Conservation (phyloP, 2,888 invertebrate genomes). For the Coleophora flavipennella region DNA sequence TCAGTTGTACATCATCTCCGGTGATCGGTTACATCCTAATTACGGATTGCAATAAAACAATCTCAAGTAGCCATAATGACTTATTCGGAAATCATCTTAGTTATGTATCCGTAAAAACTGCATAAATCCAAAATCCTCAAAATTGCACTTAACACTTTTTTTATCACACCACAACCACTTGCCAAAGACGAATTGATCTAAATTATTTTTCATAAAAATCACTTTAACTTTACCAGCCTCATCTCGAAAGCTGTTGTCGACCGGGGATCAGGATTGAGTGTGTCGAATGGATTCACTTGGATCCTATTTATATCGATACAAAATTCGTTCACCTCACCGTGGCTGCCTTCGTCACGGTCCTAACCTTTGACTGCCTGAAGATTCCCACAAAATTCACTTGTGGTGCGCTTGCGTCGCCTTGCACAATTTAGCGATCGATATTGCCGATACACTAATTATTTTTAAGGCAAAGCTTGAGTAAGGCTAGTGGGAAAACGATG, state of each 20-base stretch:
- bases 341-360: constrained; percentile 46
- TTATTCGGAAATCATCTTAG: too few relatives aligned
- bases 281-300: constrained; percentile 30
- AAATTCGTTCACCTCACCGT: constrained; percentile 54
- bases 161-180: not conserved
- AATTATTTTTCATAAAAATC: not conserved
- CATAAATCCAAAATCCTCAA: too few relatives aligned
- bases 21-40: too few relatives aligned
- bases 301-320: constrained; percentile 59
- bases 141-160: not conserved
- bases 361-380: constrained; percentile 59
- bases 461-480: not conserved
- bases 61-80: too few relatives aligned
- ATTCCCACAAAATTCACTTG: constrained; percentile 21
- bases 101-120: too few relatives aligned
- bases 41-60: too few relatives aligned
- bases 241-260: constrained; percentile 50
- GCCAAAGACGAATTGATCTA: not conserved
- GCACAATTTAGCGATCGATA: constrained; percentile 52
- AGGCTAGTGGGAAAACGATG: too few relatives aligned
- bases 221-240: constrained; percentile 53
- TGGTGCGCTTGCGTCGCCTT: constrained; percentile 28
- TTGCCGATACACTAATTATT: constrained; percentile 56
- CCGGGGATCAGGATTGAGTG: constrained; percentile 47
- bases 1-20: too few relatives aligned